These are phyloP conservation scores for Drosophila formosana DNA, from an alignment of 2,888 invertebrate genomes.

Conservation along the genomic window DNA sequence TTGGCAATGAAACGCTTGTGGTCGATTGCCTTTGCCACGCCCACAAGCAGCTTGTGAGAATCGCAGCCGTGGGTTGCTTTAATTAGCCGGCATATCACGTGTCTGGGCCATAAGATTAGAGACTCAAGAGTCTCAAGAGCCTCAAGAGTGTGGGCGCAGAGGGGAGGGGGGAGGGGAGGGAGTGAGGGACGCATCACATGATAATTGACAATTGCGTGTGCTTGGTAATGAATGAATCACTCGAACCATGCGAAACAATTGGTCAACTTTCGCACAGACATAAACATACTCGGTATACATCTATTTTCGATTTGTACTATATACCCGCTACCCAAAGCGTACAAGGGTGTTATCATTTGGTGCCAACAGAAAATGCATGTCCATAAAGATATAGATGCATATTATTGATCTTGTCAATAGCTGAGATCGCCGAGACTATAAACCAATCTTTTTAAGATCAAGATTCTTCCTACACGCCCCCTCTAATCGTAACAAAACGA, in stretches of 20 bases:
- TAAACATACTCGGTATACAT: slow-evolving; percentile 8
- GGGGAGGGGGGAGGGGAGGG: not conserved
- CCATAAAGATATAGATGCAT: no score
- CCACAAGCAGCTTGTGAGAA: slow-evolving; percentile 37
- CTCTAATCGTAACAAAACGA: no score
- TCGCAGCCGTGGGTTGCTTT: slow-evolving; percentile 37
- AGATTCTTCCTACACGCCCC: no score
- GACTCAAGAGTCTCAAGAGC: not conserved
- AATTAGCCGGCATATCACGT: slow-evolving; percentile 77
- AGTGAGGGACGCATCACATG: slow-evolving; percentile 63
- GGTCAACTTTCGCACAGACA: slow-evolving; percentile 18
- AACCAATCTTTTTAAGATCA: no score
- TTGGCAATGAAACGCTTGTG: slow-evolving; percentile 72
- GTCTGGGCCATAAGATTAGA: slow-evolving; percentile 41
- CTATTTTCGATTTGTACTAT: slow-evolving; percentile 20
- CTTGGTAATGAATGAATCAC: slow-evolving; percentile 61
- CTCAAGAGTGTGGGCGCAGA: slow-evolving; percentile 6
- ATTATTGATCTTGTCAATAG: no score
- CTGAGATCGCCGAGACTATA: no score
- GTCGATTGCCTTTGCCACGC: slow-evolving; percentile 57
- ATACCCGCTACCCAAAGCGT: no score
- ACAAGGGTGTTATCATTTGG: no score
- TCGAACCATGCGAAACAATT: slow-evolving; percentile 49
- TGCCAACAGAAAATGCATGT: no score
- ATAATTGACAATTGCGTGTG: slow-evolving; percentile 70